phyloP scores from a whole-genome alignment of 2,797 vertebrate species.

The Myotis myotis region DNA sequence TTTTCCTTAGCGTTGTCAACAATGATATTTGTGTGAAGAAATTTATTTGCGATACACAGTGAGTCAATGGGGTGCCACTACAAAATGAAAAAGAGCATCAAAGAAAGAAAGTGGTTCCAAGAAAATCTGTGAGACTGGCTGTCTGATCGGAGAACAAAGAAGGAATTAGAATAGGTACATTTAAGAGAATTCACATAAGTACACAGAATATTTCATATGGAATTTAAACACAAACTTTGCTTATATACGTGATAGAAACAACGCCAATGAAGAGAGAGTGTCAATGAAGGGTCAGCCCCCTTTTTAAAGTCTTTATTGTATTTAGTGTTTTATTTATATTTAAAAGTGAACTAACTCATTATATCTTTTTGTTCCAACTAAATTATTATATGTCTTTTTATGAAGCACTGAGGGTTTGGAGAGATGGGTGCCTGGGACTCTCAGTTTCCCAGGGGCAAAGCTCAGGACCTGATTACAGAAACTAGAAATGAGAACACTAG shows the following conservation, averaged over 20 bases:
- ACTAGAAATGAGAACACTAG: neutral
- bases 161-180: neutral
- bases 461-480: neutral
- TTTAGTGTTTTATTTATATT: neutral
- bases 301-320: neutral
- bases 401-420: neutral
- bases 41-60: neutral
- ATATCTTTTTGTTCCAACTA: conserved; percentile 25
- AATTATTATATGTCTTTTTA: neutral
- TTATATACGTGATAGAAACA: neutral
- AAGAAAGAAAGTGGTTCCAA: neutral
- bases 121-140: neutral
- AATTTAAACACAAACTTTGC: conserved; percentile 31
- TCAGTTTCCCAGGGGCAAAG: neutral
- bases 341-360: neutral
- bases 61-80: neutral
- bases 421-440: neutral
- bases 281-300: neutral
- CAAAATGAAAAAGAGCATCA: neutral
- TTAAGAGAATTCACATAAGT: neutral
- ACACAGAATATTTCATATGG: neutral
- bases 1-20: conserved; percentile 18
- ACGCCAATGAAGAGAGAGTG: neutral
- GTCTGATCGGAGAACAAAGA: neutral
- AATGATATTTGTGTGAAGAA: neutral